Percentiles rank a stretch among this genome's conserved stretches.
phyloP scores from a whole-genome alignment of 2,113 vertebrate species.

The Salminus brasiliensis region DNA sequence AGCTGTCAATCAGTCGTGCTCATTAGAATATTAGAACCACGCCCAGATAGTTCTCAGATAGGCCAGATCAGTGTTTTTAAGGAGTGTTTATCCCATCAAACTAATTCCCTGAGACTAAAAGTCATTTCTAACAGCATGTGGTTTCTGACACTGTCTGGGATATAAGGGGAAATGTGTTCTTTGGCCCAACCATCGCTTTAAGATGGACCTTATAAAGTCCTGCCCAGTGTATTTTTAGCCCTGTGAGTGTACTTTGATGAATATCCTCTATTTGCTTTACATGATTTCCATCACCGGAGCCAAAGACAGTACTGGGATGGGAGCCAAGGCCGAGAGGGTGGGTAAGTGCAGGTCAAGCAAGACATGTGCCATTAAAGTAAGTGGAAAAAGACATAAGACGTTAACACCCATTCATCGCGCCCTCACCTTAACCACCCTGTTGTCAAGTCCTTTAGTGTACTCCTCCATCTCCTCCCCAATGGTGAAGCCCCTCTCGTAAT shows the following conservation, averaged over 20 bases:
- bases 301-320: conserved; percentile 24
- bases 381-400: background rate
- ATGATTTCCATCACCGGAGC: background rate
- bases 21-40: too few relatives aligned
- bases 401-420: background rate
- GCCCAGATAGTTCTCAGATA: too few relatives aligned
- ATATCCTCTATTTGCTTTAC: conserved; percentile 17
- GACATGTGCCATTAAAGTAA: background rate
- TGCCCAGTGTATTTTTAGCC: background rate
- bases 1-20: too few relatives aligned
- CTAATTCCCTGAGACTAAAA: too few relatives aligned
- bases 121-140: too few relatives aligned
- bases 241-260: background rate
- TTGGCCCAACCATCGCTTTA: background rate
- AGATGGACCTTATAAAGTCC: background rate
- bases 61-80: too few relatives aligned
- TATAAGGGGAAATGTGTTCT: too few relatives aligned
- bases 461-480: conserved; percentile 90
- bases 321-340: background rate
- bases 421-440: conserved; percentile 82
- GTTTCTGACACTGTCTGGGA: too few relatives aligned
- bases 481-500: conserved; percentile 83
- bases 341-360: background rate
- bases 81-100: too few relatives aligned
- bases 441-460: conserved; percentile 87